Evolutionary conservation across 1,140 invertebrate genomes (phyloP), one percentile per base, ranked within the genome.

Genomic region (Daktulosphaira vitifoliae): DNA sequence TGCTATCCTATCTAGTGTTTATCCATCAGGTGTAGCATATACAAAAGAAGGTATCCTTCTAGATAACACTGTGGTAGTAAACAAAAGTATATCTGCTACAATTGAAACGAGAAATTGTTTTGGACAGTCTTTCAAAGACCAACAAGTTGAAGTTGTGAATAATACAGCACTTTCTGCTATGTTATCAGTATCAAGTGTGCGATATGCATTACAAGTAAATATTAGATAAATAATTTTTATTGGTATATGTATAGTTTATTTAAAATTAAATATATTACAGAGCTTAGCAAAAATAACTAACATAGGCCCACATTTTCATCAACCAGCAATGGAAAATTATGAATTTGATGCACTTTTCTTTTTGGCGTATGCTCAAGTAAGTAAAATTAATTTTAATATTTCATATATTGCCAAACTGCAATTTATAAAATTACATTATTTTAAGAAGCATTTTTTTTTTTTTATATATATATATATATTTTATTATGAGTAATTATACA

Each of bases 321-420:
- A 77, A 51, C 76, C 78, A 13, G 74, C 73, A 2, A 69, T 80
- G 65, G 77, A 79, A 53, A 69, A 69, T 42, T 75, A 71, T 59
- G 75, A 78, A 68, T 73, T 75, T 42, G 67, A 72, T 9, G 70
- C 72, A 7, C 67, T 79, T 26, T 79, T 78, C 70, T 78, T 76
- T 66, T 48, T 80, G 3, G 68, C 73, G 13, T 78, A 77, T 69
- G 71, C 74, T 4, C 78, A 78, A 72, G 77, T 76, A 74, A 67
- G 67, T 65, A 33, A 29, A 39, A 25, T n/a, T n/a, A n/a, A n/a
- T n/a, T n/a, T n/a, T n/a, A n/a, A n/a, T n/a, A n/a, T n/a, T n/a
- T n/a, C n/a, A n/a, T n/a, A n/a, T n/a, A n/a, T n/a, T n/a, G n/a
- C n/a, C n/a, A n/a, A n/a, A n/a, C n/a, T n/a, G n/a, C n/a, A n/a